Base-by-base conservation (phyloP, 2,113 vertebrate species). In the Clinocottus analis region DNA sequence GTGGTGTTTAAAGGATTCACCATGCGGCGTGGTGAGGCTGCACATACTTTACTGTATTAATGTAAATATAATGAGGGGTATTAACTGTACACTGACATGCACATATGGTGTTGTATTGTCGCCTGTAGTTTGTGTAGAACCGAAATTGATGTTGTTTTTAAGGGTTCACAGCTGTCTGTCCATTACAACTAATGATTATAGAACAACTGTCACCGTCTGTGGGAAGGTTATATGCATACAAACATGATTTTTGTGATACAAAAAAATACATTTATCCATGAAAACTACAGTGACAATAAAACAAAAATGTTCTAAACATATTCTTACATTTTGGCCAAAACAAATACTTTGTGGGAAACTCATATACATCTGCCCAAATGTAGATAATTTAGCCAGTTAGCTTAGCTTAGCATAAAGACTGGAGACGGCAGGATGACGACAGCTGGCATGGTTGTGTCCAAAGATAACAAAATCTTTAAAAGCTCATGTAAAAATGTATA, bases 1-100 rank as follows among this genome's bases (percentile, higher is more conserved):
- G 68, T 72, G 79, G 72, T 55, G 75, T 90, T 81, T 43, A 72
- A 86, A 71, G 64, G 77, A 81, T 73, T 89, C 63, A 75, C 31
- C 63, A 71, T 68, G 74, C 66, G 27, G 76, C 39, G n/a, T 5
- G 25, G 56, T 64, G 61, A 61, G 27, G 11, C 65, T 62, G 29
- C 51, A 23, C 4, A 3, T 41, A 25, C n/a, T 7, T 14, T 62
- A 39, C 10, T 21, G 45, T 19, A 29, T 43, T 70, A 53, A 75
- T 68, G 37, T 66, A 25, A 9, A 10, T 59, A 25, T 60, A 66
- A 71, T 35, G 14, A 82, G 35, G 0, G 13, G 67, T 16, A n/a
- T 47, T 12, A 59, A 65, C 31, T 65, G 51, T 35, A 37, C 61
- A 43, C 56, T 0, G 8, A 73, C 56, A 6, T 29, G 23, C 77